Base-by-base conservation (phyloP, 2,797 vertebrate genomes). In the Xenopus petersii region DNA sequence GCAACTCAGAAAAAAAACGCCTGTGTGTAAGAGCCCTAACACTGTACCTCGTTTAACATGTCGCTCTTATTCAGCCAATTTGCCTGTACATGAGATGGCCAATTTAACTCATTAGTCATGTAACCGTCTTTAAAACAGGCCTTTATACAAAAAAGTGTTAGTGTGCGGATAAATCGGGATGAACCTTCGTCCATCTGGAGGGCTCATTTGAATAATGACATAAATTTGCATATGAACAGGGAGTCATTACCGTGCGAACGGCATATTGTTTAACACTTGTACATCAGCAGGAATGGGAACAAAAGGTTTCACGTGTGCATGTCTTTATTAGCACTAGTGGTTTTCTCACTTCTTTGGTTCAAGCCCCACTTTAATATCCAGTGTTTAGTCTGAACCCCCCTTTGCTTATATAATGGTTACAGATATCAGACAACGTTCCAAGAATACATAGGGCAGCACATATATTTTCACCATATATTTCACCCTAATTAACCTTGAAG, bases 121-220 rank as follows among this genome's bases (percentile, higher is more conserved):
- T 59, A 4, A 59, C 51, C n/a, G 30, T 42, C 30, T 56, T 56
- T 56, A 56, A 56, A 56, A 17, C 54, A 56, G 16, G 16, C 54
- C 54, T 56, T 56, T 56, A 56, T 5, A 56, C 54, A 56, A 56
- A 63, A 13, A 26, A 6, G 26, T 63, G 26, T 63, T 63, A 63
- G 42, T 63, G 13, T 63, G 61, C 26, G 3, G 58, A 60, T 24
- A 60, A 60, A 60, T 60, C 24, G 58, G 26, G 49, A 33, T 13
- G 49, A 55, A 54, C 24, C 47, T 12, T 11, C 48, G 58, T 68
- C 33, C 67, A 68, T 68, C 51, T 58, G 54, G 24, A 15, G 47
- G 15, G 51, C 54, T 68, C 24, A 68, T 68, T 58, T 68, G 51
- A 56, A 68, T 59, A 70, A 70, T 70, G 16, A 70, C 16, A 36